Evolutionary conservation across 2,113 vertebrate genomes (phyloP).

Genomic region (Trogon surrucura): DNA sequence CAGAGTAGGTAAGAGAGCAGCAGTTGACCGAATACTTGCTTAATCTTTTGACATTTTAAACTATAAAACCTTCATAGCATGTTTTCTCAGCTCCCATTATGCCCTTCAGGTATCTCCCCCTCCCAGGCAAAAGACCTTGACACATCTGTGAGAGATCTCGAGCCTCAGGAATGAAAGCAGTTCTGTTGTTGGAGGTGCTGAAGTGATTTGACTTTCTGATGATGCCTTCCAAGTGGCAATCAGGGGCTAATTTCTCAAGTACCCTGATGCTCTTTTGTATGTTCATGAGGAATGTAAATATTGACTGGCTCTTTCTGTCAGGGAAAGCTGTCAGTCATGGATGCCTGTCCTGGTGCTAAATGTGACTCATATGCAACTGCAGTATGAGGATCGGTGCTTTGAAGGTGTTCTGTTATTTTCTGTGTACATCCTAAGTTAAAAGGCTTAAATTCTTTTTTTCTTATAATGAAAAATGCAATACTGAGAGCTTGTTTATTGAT

Average conservation of each 20-base stretch:
- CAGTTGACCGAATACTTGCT: background rate
- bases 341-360: conserved; percentile 1
- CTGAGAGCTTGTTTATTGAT: background rate
- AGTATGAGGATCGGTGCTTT: background rate
- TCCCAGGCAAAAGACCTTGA: conserved; percentile 25
- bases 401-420: background rate
- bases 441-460: background rate
- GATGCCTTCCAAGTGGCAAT: conserved; percentile 51
- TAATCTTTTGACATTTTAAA: background rate
- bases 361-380: rapidly evolving
- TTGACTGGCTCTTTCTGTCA: conserved; percentile 26
- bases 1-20: background rate
- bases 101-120: background rate
- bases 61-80: background rate
- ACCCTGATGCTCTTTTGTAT: conserved; percentile 16
- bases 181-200: conserved; percentile 8
- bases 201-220: conserved; percentile 58
- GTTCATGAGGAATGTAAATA: conserved; percentile 45
- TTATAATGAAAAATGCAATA: background rate
- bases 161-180: background rate
- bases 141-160: background rate
- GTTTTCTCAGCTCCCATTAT: background rate
- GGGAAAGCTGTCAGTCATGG: background rate
- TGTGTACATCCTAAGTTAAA: background rate
- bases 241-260: conserved; percentile 48